Base-by-base conservation (phyloP, 2,888 invertebrate genomes). In the Dimorphilus gyrociliatus region DNA sequence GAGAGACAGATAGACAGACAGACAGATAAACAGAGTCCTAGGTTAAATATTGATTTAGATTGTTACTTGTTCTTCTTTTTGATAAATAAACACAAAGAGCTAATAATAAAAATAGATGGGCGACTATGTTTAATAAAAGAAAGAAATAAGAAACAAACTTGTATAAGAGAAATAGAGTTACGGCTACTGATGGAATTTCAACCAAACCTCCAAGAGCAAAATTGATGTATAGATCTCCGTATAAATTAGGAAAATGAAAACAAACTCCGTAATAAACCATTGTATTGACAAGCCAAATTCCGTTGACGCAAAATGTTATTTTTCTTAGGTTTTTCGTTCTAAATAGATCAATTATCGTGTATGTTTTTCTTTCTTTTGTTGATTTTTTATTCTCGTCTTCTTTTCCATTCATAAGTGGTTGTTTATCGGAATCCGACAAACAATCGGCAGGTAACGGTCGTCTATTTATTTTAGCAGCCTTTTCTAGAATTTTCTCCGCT, bases 211-310 rank as follows among this genome's bases (percentile, higher is more conserved):
- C 38, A 8, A 42, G 29, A 37, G 39, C 38, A 34, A 39, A 42
- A 33, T 42, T 42, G 19, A 42, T 21, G 35, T 41, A 42, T 37
- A 42, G 36, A 27, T 42, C 37, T 16, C 42, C 42, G 19, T 41
- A 17, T 13, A 42, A 31, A 23, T 42, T 42, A 2, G 42, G 42
- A 2, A 40, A 41, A 30, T 42, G 40, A 34, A 35, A 42, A 8
- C 39, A 34, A 8, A 41, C 34, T 6, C 42, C 42, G 27, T 42
- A 42, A 26, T 42, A 42, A 6, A 41, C 42, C 33, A 38, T 39
- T n/a, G 42, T 42, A 25, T 42, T 42, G 19, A 42, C 16, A 2
- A 37, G 39, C 41, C 43, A 43, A 10, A 40, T 29, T n/a, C 27
- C 16, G 17, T 33, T 37, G 7, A 31, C 27, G 25, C 38, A 40